A percentile compares a stretch with the other conserved stretches of the same genome.
phyloP scores from a whole-genome alignment of 2,888 invertebrate genomes.

The Calephelis perditalis region DNA sequence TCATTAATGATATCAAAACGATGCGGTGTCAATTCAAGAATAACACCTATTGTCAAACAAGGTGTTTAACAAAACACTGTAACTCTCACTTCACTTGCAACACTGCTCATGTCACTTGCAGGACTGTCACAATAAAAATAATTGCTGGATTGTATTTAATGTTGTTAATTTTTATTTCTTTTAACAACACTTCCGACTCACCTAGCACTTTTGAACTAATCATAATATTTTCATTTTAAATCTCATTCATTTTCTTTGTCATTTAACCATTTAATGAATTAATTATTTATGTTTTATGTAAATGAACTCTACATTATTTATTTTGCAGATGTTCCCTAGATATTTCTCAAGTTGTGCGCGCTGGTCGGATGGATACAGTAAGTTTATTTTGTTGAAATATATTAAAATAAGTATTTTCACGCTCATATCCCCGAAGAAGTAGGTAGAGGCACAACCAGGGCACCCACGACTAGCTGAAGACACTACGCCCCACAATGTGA shows the following conservation, averaged over 20 bases:
- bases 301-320: conserved; percentile 1
- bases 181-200: conserved; percentile 4
- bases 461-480: too few relatives aligned
- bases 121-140: conserved; percentile 28
- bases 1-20: too few relatives aligned
- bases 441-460: too few relatives aligned
- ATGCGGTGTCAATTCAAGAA: too few relatives aligned
- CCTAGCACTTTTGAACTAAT: not conserved
- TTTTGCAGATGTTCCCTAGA: conserved; percentile 62
- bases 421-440: too few relatives aligned
- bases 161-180: not conserved
- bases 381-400: conserved; percentile 26
- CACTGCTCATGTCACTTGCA: conserved; percentile 16
- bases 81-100: too few relatives aligned
- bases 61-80: too few relatives aligned
- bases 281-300: not conserved
- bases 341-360: conserved; percentile 66
- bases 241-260: not conserved
- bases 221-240: conserved; percentile 2
- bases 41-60: too few relatives aligned
- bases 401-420: too few relatives aligned
- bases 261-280: conserved; percentile 1
- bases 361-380: conserved; percentile 66
- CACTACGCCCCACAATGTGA: too few relatives aligned
- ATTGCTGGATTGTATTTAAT: not conserved